Conservation (phyloP, 2,113 vertebrate species). For the Pelecanoides urinatrix region DNA sequence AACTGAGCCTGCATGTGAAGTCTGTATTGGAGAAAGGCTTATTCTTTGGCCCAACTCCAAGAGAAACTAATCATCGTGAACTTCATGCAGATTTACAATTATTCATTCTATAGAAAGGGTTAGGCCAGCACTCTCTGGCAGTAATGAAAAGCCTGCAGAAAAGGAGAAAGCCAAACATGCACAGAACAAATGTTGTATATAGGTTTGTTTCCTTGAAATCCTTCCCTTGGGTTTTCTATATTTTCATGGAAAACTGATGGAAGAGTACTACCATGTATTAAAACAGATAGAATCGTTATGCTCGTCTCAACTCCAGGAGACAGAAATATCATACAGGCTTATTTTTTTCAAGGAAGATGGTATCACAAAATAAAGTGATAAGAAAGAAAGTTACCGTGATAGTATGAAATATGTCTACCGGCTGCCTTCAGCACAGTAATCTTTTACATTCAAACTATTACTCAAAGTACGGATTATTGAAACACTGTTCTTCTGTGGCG, state of each 20-base stretch:
- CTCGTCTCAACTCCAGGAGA: background rate
- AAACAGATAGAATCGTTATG: background rate
- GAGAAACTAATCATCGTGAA: conserved; percentile 75
- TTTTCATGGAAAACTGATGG: background rate
- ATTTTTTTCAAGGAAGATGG: conserved; percentile 47
- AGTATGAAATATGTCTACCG: conserved; percentile 24
- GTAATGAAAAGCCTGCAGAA: conserved; percentile 23
- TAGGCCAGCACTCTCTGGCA: conserved; percentile 30
- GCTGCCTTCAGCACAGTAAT: conserved; percentile 30
- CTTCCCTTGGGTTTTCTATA: background rate
- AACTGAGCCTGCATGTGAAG: conserved; percentile 68
- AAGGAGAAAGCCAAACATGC: background rate
- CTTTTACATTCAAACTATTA: conserved; percentile 45
- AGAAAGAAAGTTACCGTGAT: conserved; percentile 10
- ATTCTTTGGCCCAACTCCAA: conserved; percentile 72
- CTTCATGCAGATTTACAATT: conserved; percentile 75
- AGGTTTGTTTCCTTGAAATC: background rate
- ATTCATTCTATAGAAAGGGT: conserved; percentile 62
- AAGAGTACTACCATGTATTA: background rate
- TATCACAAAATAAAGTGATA: conserved; percentile 32
- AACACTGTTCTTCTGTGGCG: background rate
- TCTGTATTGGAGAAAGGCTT: conserved; percentile 71
- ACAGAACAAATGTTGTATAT: background rate
- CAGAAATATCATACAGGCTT: conserved; percentile 1
- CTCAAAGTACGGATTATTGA: conserved; percentile 33